Conservation (phyloP, 2,797 vertebrate species). For the Sus cebifrons region DNA sequence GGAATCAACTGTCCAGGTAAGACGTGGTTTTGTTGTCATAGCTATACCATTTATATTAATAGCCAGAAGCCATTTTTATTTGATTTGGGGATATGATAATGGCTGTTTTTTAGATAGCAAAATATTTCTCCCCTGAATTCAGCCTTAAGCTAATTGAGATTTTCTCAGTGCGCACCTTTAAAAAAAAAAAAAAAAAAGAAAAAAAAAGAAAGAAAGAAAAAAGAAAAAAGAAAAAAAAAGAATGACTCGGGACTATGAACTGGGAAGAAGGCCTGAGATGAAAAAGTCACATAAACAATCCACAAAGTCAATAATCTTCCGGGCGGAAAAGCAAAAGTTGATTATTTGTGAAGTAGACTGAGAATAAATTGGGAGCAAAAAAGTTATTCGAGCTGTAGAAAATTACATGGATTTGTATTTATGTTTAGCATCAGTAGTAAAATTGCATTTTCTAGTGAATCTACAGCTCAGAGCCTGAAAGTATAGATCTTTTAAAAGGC, state of each 20-base stretch:
- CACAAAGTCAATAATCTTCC: slow-evolving; percentile 61
- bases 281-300: slow-evolving; percentile 50
- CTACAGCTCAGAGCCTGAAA: slow-evolving; percentile 74
- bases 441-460: slow-evolving; percentile 81
- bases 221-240: too few species aligned
- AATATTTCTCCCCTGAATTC: slow-evolving; percentile 20
- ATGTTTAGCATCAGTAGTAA: slow-evolving; percentile 77
- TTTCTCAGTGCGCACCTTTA: slow-evolving; percentile 42
- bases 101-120: background rate
- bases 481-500: slow-evolving; percentile 77
- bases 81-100: background rate
- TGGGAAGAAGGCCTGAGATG: background rate
- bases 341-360: slow-evolving; percentile 70
- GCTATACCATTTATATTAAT: background rate
- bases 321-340: slow-evolving; percentile 33
- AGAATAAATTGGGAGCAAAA: slow-evolving; percentile 30
- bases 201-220: background rate
- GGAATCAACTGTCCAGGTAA: background rate
- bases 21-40: background rate
- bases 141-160: slow-evolving; percentile 29
- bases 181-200: background rate
- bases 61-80: background rate
- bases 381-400: slow-evolving; percentile 70
- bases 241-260: background rate
- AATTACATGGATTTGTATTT: slow-evolving; percentile 78